Percentiles rank a stretch among this genome's conserved stretches.
phyloP scores from a whole-genome alignment of 2,113 vertebrate genomes.

The Himantopus leucocephalus region DNA sequence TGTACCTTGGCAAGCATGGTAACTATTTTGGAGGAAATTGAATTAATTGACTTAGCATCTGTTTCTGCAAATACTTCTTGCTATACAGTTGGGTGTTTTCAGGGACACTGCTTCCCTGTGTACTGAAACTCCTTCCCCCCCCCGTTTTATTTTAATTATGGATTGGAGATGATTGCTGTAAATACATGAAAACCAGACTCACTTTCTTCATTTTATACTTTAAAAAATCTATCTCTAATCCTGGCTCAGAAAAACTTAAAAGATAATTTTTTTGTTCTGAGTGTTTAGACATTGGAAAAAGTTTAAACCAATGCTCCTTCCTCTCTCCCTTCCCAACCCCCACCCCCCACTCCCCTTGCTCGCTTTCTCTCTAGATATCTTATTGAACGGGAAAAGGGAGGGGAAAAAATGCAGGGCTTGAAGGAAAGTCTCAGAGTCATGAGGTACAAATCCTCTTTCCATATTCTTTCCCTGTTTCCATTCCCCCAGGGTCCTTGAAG shows the following conservation, averaged over 20 bases:
- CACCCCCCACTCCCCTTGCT: background rate
- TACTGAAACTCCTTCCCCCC: background rate
- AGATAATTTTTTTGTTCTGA: background rate
- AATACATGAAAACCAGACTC: background rate
- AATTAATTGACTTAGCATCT: background rate
- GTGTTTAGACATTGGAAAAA: background rate
- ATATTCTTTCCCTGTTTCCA: conserved; percentile 14
- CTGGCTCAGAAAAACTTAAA: background rate
- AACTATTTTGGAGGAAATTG: background rate
- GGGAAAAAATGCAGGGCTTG: background rate
- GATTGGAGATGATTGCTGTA: background rate
- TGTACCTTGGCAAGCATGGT: background rate
- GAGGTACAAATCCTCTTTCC: conserved; percentile 44
- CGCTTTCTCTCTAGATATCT: background rate
- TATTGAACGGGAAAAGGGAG: conserved; percentile 20
- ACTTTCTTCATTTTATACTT: background rate
- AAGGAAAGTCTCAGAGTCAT: conserved; percentile 5
- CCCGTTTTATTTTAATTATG: background rate
- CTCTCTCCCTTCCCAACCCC: background rate
- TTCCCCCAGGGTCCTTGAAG: background rate
- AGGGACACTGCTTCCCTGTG: background rate
- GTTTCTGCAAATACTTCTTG: background rate
- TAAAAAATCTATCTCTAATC: background rate
- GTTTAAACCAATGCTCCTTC: background rate
- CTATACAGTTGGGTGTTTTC: background rate